Evolutionary conservation across 2,888 invertebrate genomes (phyloP).

Genomic region (Ormyrus nitidulus): DNA sequence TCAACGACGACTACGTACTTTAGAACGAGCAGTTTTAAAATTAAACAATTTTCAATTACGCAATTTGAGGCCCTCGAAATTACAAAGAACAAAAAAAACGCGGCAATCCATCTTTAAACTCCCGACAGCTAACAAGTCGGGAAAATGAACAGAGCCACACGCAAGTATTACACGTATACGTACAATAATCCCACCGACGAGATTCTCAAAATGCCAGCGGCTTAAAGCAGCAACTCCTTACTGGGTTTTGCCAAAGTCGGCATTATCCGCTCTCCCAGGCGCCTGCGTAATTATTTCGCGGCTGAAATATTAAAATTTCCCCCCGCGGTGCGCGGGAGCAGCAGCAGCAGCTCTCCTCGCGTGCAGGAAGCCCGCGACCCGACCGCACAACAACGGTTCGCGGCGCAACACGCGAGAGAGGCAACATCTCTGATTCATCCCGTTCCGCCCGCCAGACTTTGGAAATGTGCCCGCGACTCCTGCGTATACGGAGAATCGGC

Average conservation of each 20-base stretch:
- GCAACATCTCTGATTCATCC: not conserved
- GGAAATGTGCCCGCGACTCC: not conserved
- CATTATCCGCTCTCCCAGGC: not conserved
- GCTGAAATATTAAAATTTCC: slow-evolving; percentile 10
- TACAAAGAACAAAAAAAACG: no score
- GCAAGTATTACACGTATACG: no score
- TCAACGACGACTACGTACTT: no score
- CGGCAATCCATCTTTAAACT: no score
- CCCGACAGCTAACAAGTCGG: no score
- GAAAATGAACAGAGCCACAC: no score
- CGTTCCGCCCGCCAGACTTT: not conserved
- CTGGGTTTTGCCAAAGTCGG: not conserved
- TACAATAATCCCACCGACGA: no score
- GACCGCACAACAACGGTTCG: not conserved
- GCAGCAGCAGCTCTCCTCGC: not conserved
- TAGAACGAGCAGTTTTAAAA: no score
- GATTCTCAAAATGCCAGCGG: no score
- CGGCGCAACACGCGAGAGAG: not conserved
- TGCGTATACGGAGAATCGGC: no score
- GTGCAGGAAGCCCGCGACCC: not conserved
- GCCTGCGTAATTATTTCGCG: not conserved
- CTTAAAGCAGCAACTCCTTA: not conserved
- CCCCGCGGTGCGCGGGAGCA: not conserved
- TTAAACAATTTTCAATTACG: no score
- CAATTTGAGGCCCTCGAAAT: no score